A percentile compares a stretch with the other conserved stretches of the same genome.
Conservation (phyloP, 1,140 invertebrate species). For the Chrysoperla carnea region DNA sequence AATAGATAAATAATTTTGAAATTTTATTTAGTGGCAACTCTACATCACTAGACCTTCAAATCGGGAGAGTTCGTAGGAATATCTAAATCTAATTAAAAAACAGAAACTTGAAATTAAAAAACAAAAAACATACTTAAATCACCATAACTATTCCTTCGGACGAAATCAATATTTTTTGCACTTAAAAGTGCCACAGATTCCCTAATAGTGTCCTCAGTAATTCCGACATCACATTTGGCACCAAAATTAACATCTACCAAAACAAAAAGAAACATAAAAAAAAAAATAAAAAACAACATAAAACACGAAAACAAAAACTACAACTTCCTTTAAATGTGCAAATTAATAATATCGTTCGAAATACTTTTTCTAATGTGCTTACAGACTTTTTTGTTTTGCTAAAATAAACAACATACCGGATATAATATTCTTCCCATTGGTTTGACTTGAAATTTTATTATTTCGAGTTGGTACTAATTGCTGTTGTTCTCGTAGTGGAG, state of each 20-base stretch:
- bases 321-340: background rate
- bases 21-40: no score
- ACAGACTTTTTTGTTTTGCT: no score
- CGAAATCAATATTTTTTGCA: conserved; percentile 37
- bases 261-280: background rate
- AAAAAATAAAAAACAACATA: background rate
- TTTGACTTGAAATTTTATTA: background rate
- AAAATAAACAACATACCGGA: background rate
- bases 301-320: background rate
- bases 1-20: no score
- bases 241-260: conserved; percentile 12
- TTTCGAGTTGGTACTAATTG: conserved; percentile 9
- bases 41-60: no score
- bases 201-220: conserved; percentile 14
- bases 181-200: conserved; percentile 13
- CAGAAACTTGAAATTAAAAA: no score
- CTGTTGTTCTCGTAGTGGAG: conserved; percentile 24
- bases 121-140: conserved; percentile 33
- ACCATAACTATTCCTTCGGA: conserved; percentile 41
- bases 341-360: background rate
- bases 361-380: no score
- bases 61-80: no score
- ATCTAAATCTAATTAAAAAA: no score
- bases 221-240: conserved; percentile 5
- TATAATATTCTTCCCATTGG: background rate